phyloP scores from a whole-genome alignment of 2,113 vertebrate species.

The Ictidomys tridecemlineatus region DNA sequence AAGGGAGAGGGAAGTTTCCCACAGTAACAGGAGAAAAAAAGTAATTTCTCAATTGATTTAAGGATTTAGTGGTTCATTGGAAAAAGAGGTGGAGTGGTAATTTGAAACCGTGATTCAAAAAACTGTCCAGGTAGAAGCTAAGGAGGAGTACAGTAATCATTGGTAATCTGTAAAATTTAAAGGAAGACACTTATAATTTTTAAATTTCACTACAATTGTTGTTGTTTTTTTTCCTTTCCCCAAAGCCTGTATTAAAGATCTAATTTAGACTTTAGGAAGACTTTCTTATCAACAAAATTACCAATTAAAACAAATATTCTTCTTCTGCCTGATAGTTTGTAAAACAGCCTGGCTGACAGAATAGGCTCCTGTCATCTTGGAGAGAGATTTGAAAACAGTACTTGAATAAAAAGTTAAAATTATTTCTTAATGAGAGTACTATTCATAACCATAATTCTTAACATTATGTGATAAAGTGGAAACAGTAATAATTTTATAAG shows the following conservation, averaged over 20 bases:
- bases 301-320: not conserved
- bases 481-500: not conserved
- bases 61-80: not conserved
- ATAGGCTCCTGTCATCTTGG: not conserved
- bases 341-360: not conserved
- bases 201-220: not conserved
- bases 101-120: not conserved
- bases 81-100: not conserved
- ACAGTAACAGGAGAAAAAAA: not conserved
- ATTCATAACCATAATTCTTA: not conserved
- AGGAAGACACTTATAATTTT: not conserved
- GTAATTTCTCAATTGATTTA: not conserved
- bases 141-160: no score
- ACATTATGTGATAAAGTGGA: not conserved
- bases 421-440: not conserved
- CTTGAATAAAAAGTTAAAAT: not conserved
- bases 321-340: not conserved
- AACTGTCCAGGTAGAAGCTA: not conserved
- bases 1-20: not conserved
- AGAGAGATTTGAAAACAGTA: not conserved
- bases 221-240: not conserved
- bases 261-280: slow-evolving; percentile 13
- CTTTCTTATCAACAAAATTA: not conserved
- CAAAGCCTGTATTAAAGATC: not conserved
- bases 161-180: not conserved